Conservation (phyloP, 2,797 vertebrate species). For the Poecilia gillii region DNA sequence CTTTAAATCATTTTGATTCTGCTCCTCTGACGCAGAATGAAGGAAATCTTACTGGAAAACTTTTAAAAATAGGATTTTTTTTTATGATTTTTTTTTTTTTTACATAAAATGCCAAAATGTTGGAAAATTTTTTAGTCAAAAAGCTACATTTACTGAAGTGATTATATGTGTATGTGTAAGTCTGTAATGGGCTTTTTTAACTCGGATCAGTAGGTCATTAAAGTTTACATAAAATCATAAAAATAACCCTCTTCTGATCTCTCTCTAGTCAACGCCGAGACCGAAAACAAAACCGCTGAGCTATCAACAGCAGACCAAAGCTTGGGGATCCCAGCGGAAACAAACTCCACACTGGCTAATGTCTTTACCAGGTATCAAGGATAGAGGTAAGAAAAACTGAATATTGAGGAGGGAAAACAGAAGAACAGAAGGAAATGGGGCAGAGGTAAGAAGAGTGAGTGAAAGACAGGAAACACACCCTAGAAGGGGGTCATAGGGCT, state of each 20-base stretch:
- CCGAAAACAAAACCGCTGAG: constrained; percentile 70
- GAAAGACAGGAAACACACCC: constrained; percentile 43
- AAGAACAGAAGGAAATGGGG: constrained; percentile 45
- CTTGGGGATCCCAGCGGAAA: constrained; percentile 60
- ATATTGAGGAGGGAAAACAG: constrained; percentile 43
- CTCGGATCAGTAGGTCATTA: constrained; percentile 70
- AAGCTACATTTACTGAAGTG: constrained; percentile 49
- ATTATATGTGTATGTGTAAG: constrained; percentile 24
- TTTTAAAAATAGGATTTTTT: constrained; percentile 51
- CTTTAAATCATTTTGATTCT: constrained; percentile 47
- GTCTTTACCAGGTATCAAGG: constrained; percentile 76
- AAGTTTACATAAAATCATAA: constrained; percentile 72
- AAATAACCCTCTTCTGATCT: constrained; percentile 53
- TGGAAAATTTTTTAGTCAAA: constrained; percentile 15
- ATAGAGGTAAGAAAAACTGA: constrained; percentile 61
- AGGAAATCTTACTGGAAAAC: constrained; percentile 32
- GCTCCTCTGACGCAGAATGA: constrained; percentile 53
- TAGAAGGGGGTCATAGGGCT: constrained; percentile 39
- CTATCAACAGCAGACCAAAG: constrained; percentile 66
- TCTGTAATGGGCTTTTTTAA: constrained; percentile 68
- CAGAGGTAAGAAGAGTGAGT: constrained; percentile 17
- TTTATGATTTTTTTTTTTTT: not conserved
- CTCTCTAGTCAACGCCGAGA: constrained; percentile 58
- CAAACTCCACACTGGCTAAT: constrained; percentile 67
- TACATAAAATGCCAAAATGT: constrained; percentile 33